A percentile compares a stretch with the other conserved stretches of the same genome.
These are phyloP conservation scores for Larimichthys crocea DNA, from an alignment of 2,113 vertebrate genomes.

Conservation along the genomic window DNA sequence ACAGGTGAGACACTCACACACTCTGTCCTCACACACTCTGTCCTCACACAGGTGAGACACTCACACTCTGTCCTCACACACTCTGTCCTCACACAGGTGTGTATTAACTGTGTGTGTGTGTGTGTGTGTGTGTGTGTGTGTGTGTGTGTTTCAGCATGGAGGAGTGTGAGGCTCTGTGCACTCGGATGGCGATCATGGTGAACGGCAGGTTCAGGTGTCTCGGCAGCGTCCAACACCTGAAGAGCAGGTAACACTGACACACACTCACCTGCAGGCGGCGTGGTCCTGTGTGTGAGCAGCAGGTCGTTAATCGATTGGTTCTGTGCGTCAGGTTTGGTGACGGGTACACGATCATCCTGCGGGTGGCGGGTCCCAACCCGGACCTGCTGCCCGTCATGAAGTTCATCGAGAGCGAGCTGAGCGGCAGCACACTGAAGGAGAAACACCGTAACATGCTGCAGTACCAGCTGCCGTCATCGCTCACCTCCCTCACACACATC, in stretches of 20 bases:
- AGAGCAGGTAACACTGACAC: constrained; percentile 89
- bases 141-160: constrained; percentile 90
- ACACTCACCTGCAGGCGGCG: not conserved
- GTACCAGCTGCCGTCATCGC: constrained; percentile 94
- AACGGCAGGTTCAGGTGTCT: constrained; percentile 96
- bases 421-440: constrained; percentile 94
- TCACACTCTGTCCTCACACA: too few species aligned
- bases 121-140: constrained; percentile 64
- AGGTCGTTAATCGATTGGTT: not conserved
- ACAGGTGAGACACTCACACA: not conserved
- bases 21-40: not conserved
- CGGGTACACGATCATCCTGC: constrained; percentile 96
- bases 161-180: constrained; percentile 98
- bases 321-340: constrained; percentile 89
- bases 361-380: constrained; percentile 91
- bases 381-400: constrained; percentile 93
- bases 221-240: constrained; percentile 97
- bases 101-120: constrained; percentile 39
- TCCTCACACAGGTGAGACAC: not conserved
- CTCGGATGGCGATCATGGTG: constrained; percentile 99
- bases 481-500: constrained; percentile 92
- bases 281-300: not conserved
- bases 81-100: too few species aligned
- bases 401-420: constrained; percentile 93
- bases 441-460: constrained; percentile 97